Conservation (phyloP, 2,888 invertebrate species). For the Alentia gelatinosa region DNA sequence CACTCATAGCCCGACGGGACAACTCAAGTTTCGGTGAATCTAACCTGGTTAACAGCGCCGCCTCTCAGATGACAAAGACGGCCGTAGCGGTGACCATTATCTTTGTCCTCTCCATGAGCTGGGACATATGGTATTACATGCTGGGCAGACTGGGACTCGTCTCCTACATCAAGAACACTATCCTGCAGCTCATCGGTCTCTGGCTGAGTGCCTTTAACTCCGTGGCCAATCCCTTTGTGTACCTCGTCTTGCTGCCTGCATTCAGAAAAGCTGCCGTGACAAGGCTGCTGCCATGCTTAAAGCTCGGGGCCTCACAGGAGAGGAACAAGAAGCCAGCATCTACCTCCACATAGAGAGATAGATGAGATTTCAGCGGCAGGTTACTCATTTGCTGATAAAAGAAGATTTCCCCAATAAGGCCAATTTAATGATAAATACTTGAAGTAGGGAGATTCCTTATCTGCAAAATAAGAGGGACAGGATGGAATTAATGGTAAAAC, state of each 20-base stretch:
- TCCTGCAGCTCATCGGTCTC: slow-evolving; percentile 35
- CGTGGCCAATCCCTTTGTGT: slow-evolving; percentile 52
- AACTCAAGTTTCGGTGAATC: slow-evolving; percentile 25
- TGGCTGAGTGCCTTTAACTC: slow-evolving; percentile 33
- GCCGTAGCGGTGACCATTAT: slow-evolving; percentile 45
- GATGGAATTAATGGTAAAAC: too few species aligned
- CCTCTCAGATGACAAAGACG: slow-evolving; percentile 49
- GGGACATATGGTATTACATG: slow-evolving; percentile 50
- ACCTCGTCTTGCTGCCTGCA: slow-evolving; percentile 29
- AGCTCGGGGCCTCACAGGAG: neutral
- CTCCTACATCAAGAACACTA: slow-evolving; percentile 42
- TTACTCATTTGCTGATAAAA: too few species aligned
- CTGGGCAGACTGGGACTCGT: slow-evolving; percentile 36
- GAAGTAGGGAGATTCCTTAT: too few species aligned
- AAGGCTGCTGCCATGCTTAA: neutral
- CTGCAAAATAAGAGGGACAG: too few species aligned
- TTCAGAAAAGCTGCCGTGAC: neutral
- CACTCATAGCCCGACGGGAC: neutral
- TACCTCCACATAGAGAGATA: too few species aligned
- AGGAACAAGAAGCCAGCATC: neutral
- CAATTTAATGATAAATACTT: too few species aligned
- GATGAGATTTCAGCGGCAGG: too few species aligned
- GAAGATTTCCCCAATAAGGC: too few species aligned
- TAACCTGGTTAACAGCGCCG: slow-evolving; percentile 16
- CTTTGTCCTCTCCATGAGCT: slow-evolving; percentile 44